These are phyloP conservation scores for Halyomorpha halys DNA, from an alignment of 1,140 invertebrate genomes.

Conservation along the genomic window DNA sequence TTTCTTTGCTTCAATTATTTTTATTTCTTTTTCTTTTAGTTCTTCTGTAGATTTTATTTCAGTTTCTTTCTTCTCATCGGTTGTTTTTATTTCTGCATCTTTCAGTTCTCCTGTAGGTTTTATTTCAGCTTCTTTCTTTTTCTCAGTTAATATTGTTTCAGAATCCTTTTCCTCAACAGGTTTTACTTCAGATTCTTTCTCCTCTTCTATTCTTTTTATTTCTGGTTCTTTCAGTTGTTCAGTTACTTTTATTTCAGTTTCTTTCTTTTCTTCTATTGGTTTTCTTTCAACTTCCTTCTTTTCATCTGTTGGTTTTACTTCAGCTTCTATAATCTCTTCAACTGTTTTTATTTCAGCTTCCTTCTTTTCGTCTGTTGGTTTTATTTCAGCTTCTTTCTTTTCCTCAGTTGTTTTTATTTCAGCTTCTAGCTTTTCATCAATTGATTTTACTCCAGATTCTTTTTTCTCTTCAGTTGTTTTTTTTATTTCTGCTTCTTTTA, in stretches of 20 bases:
- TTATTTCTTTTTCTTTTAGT: neutral
- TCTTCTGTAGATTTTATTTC: neutral
- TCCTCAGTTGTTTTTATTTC: neutral
- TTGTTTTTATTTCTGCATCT: constrained; percentile 1
- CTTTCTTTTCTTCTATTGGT: neutral
- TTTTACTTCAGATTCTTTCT: neutral
- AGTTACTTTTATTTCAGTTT: neutral
- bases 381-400: neutral
- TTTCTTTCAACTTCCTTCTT: neutral
- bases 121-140: neutral
- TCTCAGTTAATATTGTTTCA: neutral
- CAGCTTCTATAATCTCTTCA: neutral
- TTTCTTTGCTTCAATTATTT: neutral
- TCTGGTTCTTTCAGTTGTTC: neutral
- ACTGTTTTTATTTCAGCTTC: neutral
- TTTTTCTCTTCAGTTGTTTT: neutral
- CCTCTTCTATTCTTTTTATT: neutral
- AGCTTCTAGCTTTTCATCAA: neutral
- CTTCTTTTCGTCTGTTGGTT: neutral
- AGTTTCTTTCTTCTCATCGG: neutral
- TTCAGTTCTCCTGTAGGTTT: neutral
- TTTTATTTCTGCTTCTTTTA: neutral
- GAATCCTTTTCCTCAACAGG: neutral
- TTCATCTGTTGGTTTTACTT: neutral
- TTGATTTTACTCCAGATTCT: neutral